Conservation (phyloP, 2,888 invertebrate species). For the Spodoptera littoralis region DNA sequence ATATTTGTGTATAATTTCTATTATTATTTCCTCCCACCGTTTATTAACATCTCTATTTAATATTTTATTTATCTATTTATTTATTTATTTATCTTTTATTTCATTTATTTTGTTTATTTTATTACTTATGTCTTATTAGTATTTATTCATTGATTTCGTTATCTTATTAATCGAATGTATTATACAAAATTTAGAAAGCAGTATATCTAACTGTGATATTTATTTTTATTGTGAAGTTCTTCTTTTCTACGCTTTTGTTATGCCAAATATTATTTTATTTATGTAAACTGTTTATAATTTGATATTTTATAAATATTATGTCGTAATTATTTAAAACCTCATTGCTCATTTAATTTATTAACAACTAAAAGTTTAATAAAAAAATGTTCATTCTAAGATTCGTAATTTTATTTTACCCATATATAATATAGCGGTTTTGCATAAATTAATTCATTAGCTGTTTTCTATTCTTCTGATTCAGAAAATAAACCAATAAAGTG, state of each 20-base stretch:
- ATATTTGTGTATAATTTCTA: conserved; percentile 2
- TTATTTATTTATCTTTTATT: conserved; percentile 8
- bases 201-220: conserved; percentile 82
- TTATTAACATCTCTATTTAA: conserved; percentile 7
- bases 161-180: conserved; percentile 16
- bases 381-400: too few relatives aligned
- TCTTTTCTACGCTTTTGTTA: conserved; percentile 50
- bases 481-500: too few relatives aligned
- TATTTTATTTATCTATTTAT: conserved; percentile 13
- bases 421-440: too few relatives aligned
- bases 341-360: conserved; percentile 10
- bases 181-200: conserved; percentile 57
- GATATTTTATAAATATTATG: background rate
- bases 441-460: too few relatives aligned
- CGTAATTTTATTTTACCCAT: background rate
- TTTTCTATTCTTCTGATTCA: too few relatives aligned
- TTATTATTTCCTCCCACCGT: conserved; percentile 38
- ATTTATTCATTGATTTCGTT: conserved; percentile 13
- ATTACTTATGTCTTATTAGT: conserved; percentile 7
- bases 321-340: background rate
- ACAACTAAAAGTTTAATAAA: too few relatives aligned
- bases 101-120: conserved; percentile 18
- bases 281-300: conserved; percentile 33
- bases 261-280: conserved; percentile 48
- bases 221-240: conserved; percentile 42